Percentiles rank a stretch among this genome's conserved stretches.
phyloP scores from a whole-genome alignment of 2,888 invertebrate genomes.

The Quadriops clusia region DNA sequence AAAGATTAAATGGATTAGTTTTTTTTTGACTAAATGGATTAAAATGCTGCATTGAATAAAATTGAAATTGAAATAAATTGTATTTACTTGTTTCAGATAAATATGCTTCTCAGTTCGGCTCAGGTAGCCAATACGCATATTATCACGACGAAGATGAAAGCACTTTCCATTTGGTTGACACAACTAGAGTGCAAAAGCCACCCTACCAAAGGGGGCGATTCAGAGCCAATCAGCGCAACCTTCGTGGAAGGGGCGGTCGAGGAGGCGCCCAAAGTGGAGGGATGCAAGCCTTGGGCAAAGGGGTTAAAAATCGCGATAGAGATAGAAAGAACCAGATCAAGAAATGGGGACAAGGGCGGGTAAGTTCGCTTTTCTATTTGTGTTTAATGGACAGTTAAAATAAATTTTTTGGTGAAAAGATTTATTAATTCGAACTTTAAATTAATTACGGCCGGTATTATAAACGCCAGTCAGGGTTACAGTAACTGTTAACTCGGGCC shows the following conservation, averaged over 20 bases:
- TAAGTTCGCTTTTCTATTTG: conserved; percentile 18
- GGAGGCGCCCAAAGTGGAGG: conserved; percentile 57
- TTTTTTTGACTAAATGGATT: no score
- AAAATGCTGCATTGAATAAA: no score
- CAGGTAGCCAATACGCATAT: conserved; percentile 92
- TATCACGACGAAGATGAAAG: conserved; percentile 98
- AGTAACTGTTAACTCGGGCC: no score
- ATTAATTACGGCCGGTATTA: no score
- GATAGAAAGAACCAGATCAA: conserved; percentile 62
- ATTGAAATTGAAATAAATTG: no score
- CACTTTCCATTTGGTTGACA: conserved; percentile 96
- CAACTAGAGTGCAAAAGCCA: conserved; percentile 77
- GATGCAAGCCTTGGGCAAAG: conserved; percentile 77
- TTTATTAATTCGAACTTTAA: no score
- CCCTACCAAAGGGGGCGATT: conserved; percentile 88
- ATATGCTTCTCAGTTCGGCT: conserved; percentile 85
- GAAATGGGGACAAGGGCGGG: conserved; percentile 75
- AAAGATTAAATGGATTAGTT: no score
- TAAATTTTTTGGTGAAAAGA: background rate
- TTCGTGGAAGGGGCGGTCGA: conserved; percentile 53
- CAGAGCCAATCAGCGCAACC: conserved; percentile 65
- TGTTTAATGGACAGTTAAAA: conserved; percentile 1
- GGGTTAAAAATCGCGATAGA: conserved; percentile 63
- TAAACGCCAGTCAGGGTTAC: no score
- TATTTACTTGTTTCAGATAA: conserved; percentile 51